phyloP scores from a whole-genome alignment of 2,797 vertebrate species.

The Peromyscus nudipes region DNA sequence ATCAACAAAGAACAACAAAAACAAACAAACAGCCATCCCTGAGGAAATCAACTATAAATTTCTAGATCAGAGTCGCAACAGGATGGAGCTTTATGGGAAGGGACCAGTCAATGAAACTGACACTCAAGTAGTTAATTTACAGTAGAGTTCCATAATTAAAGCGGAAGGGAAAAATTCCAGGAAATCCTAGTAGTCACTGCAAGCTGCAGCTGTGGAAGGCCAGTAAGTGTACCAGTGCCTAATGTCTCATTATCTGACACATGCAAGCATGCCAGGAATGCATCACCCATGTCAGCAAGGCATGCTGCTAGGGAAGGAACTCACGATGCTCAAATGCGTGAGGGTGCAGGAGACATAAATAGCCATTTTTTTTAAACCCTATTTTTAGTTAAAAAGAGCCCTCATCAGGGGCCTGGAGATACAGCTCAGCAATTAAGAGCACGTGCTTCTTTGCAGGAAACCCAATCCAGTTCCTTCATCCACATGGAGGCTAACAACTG shows the following conservation, averaged over 20 bases:
- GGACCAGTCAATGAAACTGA: neutral
- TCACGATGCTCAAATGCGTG: neutral
- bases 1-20: neutral
- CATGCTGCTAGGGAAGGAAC: neutral
- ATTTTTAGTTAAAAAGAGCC: neutral
- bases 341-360: neutral
- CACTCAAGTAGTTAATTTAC: neutral
- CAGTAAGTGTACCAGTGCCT: neutral
- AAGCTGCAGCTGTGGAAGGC: neutral
- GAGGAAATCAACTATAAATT: neutral
- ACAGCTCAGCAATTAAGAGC: neutral
- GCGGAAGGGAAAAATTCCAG: neutral
- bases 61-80: neutral
- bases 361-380: neutral
- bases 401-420: neutral
- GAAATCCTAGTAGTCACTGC: neutral
- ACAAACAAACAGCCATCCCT: neutral
- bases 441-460: neutral
- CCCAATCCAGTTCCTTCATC: neutral
- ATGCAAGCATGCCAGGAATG: neutral
- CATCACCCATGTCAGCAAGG: neutral
- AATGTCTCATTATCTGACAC: neutral
- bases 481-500: neutral
- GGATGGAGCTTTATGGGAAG: neutral
- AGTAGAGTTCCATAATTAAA: neutral